A percentile compares a stretch with the other conserved stretches of the same genome.
Conservation (phyloP, 1,140 invertebrate genomes). For the Orius insidiosus region DNA sequence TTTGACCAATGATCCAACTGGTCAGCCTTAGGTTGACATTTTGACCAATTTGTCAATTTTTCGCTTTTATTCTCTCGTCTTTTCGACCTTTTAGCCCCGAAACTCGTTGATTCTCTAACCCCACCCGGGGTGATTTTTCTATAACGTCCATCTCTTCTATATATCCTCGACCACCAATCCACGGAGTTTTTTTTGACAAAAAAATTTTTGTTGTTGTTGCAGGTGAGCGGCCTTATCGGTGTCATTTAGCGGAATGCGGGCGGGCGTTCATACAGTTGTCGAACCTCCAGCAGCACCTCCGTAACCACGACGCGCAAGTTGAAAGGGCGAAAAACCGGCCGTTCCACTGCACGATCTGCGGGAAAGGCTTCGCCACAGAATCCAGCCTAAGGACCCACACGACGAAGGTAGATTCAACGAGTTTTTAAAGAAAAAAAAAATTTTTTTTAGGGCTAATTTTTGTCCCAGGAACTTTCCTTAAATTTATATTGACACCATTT, state of each 20-base stretch:
- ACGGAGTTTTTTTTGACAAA: not conserved
- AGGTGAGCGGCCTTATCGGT: constrained; percentile 95
- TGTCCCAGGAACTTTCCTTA: too few relatives aligned
- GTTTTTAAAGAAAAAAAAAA: not conserved
- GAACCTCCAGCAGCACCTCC: constrained; percentile 88
- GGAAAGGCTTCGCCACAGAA: constrained; percentile 90
- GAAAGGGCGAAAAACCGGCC: constrained; percentile 87
- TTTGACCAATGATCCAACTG: too few relatives aligned
- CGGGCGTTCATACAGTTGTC: constrained; percentile 93
- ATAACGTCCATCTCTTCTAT: too few relatives aligned
- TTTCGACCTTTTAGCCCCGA: too few relatives aligned
- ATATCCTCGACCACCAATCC: too few relatives aligned
- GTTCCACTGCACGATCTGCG: constrained; percentile 91
- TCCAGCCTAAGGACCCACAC: constrained; percentile 87
- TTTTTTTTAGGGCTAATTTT: too few relatives aligned
- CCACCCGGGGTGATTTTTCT: too few relatives aligned
- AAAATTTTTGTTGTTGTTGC: constrained; percentile 23
- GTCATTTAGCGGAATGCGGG: constrained; percentile 86
- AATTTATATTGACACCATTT: too few relatives aligned
- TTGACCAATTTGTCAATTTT: too few relatives aligned
- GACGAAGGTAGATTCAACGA: constrained; percentile 71
- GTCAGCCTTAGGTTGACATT: too few relatives aligned
- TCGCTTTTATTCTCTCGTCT: too few relatives aligned
- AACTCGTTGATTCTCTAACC: too few relatives aligned
- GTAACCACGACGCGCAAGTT: constrained; percentile 90